Base-by-base conservation (phyloP, 2,888 invertebrate species). In the Capitulum mitella region DNA sequence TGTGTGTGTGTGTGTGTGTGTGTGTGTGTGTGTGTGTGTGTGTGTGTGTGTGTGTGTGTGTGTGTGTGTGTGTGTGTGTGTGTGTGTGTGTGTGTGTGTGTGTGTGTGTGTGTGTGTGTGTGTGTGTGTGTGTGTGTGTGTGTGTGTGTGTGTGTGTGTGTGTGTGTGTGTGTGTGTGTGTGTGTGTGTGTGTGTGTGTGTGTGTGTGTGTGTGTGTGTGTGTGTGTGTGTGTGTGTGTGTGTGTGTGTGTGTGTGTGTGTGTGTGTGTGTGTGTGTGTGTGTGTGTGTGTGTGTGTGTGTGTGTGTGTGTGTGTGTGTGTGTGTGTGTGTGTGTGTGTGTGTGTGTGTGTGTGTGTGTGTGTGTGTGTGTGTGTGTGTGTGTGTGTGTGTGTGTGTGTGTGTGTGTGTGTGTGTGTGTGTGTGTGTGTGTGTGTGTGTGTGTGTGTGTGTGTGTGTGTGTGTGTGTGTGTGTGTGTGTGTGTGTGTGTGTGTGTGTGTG, bases 21-120 rank as follows among this genome's bases (percentile, higher is more conserved):
- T 46, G 46, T 46, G 46, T 46, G 46, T 46, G 46, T 46, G 46
- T 46, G 46, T 46, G 46, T 46, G 46, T 46, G 46, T 46, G 46
- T 46, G 46, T 46, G 46, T 46, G 46, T 46, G 46, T 46, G 46
- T 46, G 46, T 46, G 46, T 46, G 46, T 46, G 46, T 46, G 46
- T 46, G 46, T 46, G 46, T 46, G 61, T 78, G 61, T 51, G 61
- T 54, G 58, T 51, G 48, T 77, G 48, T 77, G 48, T 77, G 48
- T 77, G 48, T 43, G 48, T 77, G 48, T 43, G 48, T 77, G 48
- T 77, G 48, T 77, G 48, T 77, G 48, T 77, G 58, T 77, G 48
- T 54, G 58, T 77, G 58, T 77, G 58, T 77, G 58, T 78, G 61
- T 78, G 61, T 78, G 61, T 78, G 61, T 78, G 61, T 78, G 34